Conservation (phyloP, 1,140 invertebrate genomes). For the Drosophila serrata region DNA sequence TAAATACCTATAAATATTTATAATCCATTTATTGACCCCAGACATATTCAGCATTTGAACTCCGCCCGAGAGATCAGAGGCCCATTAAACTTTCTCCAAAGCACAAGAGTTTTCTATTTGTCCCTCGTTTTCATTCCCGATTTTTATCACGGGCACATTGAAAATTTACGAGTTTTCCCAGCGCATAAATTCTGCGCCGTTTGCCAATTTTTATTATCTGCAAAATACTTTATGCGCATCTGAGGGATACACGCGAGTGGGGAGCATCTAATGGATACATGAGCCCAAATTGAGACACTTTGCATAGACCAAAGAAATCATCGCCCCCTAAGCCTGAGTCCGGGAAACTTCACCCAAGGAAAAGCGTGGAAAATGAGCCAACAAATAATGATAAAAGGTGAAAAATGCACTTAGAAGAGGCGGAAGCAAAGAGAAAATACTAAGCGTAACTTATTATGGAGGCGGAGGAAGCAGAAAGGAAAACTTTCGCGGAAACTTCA, state of each 20-base stretch:
- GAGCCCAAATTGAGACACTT: constrained; percentile 61
- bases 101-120: constrained; percentile 45
- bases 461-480: not conserved
- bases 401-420: constrained; percentile 41
- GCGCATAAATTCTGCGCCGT: constrained; percentile 56
- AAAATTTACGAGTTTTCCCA: constrained; percentile 67
- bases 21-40: constrained; percentile 28
- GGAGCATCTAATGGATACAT: constrained; percentile 48
- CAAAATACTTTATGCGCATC: constrained; percentile 62
- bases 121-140: constrained; percentile 46
- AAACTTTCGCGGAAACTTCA: constrained; percentile 67
- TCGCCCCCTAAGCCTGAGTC: not conserved
- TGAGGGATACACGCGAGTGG: constrained; percentile 12
- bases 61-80: constrained; percentile 15
- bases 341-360: constrained; percentile 4
- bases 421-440: constrained; percentile 6
- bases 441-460: constrained; percentile 57
- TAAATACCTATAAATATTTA: constrained; percentile 36
- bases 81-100: constrained; percentile 33
- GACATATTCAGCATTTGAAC: constrained; percentile 4
- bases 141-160: constrained; percentile 66
- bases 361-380: constrained; percentile 23
- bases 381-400: constrained; percentile 61
- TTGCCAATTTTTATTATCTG: constrained; percentile 73
- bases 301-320: constrained; percentile 45